Base-by-base conservation (phyloP, 1,140 invertebrate species). In the Arctopsyche grandis region DNA sequence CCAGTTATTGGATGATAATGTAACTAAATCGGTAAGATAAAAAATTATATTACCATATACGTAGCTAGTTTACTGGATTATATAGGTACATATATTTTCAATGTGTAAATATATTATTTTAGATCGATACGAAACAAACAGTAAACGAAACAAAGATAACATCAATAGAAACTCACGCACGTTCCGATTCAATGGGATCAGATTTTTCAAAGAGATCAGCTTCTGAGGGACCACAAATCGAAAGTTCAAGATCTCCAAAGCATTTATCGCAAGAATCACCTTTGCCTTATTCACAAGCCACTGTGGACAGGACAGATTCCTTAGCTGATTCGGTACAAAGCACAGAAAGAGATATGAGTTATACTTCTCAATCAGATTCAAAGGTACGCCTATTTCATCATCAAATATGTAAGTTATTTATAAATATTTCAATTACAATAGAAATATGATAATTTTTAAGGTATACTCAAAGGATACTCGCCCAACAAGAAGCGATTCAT, bases 351-450 rank as follows among this genome's bases (percentile, higher is more conserved):
- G 88, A 89, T 38, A 84, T 86, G 56, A 88, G 87, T 83, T 87
- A 86, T 83, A 83, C 88, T 19, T 88, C 88, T n/a, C 87, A 88
- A 83, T 87, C 88, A 48, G 88, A 89, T 82, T 89, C 88, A 14
- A 89, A 88, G 84, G 87, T 89, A 83, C 60, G 9, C 52, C 16
- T 74, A 77, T 75, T 14, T 38, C 29, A 38, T 1, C 29, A 38
- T 38, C 1, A 38, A 38, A 7, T 7, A 69, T 71, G 58, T 21
- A 3, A 14, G 63, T 46, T 76, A 69, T 38, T 74, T 79, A 58
- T 79, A 3, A 10, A 24, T 12, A 77, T 69, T 38, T 9, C 5
- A 46, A 14, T 24, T 9, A 74, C n/a, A 16, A 38, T 26, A 19
- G 5, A 24, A 24, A 3, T 69, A 16, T 77, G 19, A 75, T 60